Evolutionary conservation across 2,888 invertebrate species (phyloP).

Genomic region (Ophioninae sp.): DNA sequence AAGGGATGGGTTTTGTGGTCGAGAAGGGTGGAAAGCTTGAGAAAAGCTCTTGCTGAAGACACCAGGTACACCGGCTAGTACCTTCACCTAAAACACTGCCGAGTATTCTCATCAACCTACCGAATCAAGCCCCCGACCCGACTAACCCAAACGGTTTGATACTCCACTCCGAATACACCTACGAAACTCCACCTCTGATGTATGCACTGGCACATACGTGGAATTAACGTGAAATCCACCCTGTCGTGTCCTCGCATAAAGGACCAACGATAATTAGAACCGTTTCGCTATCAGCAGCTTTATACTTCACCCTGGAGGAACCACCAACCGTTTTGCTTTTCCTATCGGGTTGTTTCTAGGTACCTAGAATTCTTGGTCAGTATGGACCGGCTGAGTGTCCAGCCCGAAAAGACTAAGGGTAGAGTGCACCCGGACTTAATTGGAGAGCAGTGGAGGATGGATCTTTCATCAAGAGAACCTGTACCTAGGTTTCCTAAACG

Average conservation of each 20-base stretch:
- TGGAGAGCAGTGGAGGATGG: too few species aligned
- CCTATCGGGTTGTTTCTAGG: background rate
- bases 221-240: slow-evolving; percentile 72
- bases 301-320: background rate
- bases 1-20: slow-evolving; percentile 9
- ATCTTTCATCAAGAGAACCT: too few species aligned
- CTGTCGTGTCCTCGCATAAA: slow-evolving; percentile 74
- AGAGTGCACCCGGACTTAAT: too few species aligned
- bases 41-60: slow-evolving; percentile 11
- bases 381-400: too few species aligned
- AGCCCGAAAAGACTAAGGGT: too few species aligned
- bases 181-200: slow-evolving; percentile 63
- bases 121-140: background rate
- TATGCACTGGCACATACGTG: slow-evolving; percentile 73
- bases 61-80: slow-evolving; percentile 19
- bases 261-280: slow-evolving; percentile 70
- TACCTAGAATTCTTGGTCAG: background rate
- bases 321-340: background rate
- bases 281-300: slow-evolving; percentile 56
- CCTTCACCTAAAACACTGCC: slow-evolving; percentile 33
- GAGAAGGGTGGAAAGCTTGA: slow-evolving; percentile 10
- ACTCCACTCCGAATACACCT: background rate
- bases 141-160: background rate
- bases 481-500: too few species aligned
- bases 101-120: background rate